These are phyloP conservation scores for Odontothrips loti DNA, from an alignment of 2,888 invertebrate species.

Conservation along the genomic window DNA sequence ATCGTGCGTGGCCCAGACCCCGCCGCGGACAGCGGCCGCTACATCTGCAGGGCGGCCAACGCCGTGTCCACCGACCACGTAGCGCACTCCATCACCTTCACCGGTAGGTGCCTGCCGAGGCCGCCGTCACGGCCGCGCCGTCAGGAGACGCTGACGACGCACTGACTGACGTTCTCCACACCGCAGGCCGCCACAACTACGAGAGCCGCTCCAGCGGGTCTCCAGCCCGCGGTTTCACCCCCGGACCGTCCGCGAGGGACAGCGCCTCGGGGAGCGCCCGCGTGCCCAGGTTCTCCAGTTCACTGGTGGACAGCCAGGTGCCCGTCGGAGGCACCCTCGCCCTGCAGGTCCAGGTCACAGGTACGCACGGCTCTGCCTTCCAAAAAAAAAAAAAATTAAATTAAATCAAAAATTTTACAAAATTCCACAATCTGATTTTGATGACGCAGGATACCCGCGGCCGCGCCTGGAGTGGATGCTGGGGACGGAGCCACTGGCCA, in stretches of 20 bases:
- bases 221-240: not conserved
- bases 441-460: conserved; percentile 47
- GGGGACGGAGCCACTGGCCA: conserved; percentile 48
- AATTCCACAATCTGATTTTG: too few relatives aligned
- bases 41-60: conserved; percentile 71
- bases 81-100: conserved; percentile 57
- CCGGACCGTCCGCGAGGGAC: conserved; percentile 34
- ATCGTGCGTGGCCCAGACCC: conserved; percentile 61
- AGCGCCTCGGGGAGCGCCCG: conserved; percentile 31
- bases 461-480: conserved; percentile 74
- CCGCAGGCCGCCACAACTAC: conserved; percentile 46
- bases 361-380: conserved; percentile 46
- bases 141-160: too few relatives aligned
- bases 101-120: conserved; percentile 28
- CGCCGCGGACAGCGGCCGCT: conserved; percentile 64
- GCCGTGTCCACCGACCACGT: conserved; percentile 69
- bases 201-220: conserved; percentile 41
- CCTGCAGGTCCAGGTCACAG: conserved; percentile 73
- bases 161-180: too few relatives aligned
- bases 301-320: conserved; percentile 67
- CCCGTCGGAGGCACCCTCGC: conserved; percentile 74
- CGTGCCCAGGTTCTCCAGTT: conserved; percentile 63
- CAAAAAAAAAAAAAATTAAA: conserved; percentile 17
- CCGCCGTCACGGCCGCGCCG: too few relatives aligned
- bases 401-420: too few relatives aligned